phyloP scores from a whole-genome alignment of 92 coral and sea anemone species.

The Meandrina meandrites region DNA sequence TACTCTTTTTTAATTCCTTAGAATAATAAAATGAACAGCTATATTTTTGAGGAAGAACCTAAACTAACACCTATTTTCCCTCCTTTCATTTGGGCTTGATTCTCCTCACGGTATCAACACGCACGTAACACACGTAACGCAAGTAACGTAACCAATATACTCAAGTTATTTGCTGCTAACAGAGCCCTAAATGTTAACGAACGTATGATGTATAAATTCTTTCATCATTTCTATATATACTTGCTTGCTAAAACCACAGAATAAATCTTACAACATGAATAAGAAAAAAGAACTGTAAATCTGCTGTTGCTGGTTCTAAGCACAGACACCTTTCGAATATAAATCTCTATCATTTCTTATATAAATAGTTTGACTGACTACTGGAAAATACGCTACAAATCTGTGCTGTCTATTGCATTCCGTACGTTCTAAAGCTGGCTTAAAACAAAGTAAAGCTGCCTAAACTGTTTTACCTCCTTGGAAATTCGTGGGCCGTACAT shows the following conservation, averaged over 20 bases:
- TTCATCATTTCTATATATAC: background rate
- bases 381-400: background rate
- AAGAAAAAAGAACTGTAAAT: background rate
- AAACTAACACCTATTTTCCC: background rate
- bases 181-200: background rate
- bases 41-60: slow-evolving; percentile 23
- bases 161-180: background rate
- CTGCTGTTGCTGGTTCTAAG: background rate
- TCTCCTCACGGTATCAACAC: background rate
- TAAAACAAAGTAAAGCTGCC: no score
- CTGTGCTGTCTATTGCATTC: background rate
- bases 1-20: slow-evolving; percentile 26
- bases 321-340: background rate
- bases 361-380: background rate
- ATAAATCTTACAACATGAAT: background rate
- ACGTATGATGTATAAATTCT: background rate
- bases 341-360: background rate
- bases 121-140: background rate
- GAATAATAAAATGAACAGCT: slow-evolving; percentile 18
- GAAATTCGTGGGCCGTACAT: background rate
- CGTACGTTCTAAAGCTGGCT: background rate
- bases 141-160: background rate
- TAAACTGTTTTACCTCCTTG: no score
- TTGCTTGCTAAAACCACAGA: background rate
- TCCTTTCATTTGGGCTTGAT: background rate